Percentiles rank a stretch among this genome's conserved stretches.
phyloP scores from a whole-genome alignment of 2,797 vertebrate species.

The Clarias pachynema region DNA sequence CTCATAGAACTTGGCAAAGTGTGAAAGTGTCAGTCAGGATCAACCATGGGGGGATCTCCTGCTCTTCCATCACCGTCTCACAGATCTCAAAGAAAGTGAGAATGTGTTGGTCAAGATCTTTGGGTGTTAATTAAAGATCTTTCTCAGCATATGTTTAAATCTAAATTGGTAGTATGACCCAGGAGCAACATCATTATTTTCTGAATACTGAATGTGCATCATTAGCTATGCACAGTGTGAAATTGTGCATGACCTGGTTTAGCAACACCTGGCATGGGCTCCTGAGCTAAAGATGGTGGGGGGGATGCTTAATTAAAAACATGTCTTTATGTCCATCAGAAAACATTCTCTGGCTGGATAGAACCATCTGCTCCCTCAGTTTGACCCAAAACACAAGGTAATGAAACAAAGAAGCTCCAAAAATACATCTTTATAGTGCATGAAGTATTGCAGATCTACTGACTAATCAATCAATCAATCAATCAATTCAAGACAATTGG shows the following conservation, averaged over 20 bases:
- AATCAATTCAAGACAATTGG: not conserved
- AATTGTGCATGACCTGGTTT: conserved; percentile 6
- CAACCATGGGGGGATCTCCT: not conserved
- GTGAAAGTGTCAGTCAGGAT: too few relatives aligned
- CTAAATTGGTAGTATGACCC: not conserved
- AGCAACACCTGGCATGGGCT: not conserved
- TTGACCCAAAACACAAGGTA: not conserved
- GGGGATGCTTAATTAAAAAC: conserved; percentile 10
- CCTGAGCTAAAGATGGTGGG: not conserved
- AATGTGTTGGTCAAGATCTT: not conserved
- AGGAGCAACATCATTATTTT: not conserved
- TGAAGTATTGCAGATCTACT: not conserved
- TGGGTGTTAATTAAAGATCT: not conserved
- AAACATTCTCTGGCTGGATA: not conserved
- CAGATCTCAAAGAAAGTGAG: not conserved
- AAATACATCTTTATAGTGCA: not conserved
- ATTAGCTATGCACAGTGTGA: not conserved
- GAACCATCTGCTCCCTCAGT: conserved; percentile 2
- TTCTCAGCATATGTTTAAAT: not conserved
- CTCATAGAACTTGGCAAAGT: too few relatives aligned
- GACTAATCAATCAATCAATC: too few relatives aligned
- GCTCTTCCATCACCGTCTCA: not conserved
- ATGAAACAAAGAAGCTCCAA: not conserved
- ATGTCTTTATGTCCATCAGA: conserved; percentile 2
- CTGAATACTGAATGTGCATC: not conserved